These are phyloP conservation scores for Danaus melanippus DNA, from an alignment of 1,140 invertebrate genomes.

Conservation along the genomic window DNA sequence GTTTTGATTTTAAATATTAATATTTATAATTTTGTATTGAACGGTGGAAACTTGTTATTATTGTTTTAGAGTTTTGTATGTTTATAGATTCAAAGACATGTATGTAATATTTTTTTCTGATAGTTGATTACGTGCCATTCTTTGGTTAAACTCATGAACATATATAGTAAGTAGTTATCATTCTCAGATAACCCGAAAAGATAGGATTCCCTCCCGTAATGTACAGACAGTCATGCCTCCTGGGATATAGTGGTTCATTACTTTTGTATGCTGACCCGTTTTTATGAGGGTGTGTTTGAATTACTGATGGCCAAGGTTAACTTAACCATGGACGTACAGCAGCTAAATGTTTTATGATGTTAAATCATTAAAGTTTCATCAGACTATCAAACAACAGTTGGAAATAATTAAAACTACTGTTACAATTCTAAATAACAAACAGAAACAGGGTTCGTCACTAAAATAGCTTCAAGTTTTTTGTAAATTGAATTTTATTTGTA, in stretches of 20 bases:
- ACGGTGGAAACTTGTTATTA: slow-evolving; percentile 50
- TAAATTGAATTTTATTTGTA: slow-evolving; percentile 20
- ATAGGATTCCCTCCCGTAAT: too few relatives aligned
- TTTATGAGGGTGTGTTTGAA: too few relatives aligned
- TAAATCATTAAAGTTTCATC: too few relatives aligned
- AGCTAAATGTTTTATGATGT: too few relatives aligned
- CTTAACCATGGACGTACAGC: too few relatives aligned
- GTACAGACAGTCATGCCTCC: too few relatives aligned
- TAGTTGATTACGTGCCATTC: slow-evolving; percentile 29
- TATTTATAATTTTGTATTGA: slow-evolving; percentile 49
- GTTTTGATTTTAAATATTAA: slow-evolving; percentile 48
- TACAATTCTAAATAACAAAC: slow-evolving; percentile 23
- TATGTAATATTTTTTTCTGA: slow-evolving; percentile 30
- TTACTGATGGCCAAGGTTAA: too few relatives aligned
- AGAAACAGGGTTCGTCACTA: slow-evolving; percentile 21
- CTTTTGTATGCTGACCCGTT: too few relatives aligned
- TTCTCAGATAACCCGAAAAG: too few relatives aligned
- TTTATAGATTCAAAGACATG: slow-evolving; percentile 41
- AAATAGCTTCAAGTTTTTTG: slow-evolving; percentile 15
- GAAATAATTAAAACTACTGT: slow-evolving; percentile 4
- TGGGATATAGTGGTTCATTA: too few relatives aligned
- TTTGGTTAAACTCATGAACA: slow-evolving; percentile 16
- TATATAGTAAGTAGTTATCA: slow-evolving; percentile 8
- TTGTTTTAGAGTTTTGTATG: slow-evolving; percentile 64
- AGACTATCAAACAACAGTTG: slow-evolving; percentile 3